Base-by-base conservation (phyloP, 1,140 invertebrate species). In the Araneus ventricosus region DNA sequence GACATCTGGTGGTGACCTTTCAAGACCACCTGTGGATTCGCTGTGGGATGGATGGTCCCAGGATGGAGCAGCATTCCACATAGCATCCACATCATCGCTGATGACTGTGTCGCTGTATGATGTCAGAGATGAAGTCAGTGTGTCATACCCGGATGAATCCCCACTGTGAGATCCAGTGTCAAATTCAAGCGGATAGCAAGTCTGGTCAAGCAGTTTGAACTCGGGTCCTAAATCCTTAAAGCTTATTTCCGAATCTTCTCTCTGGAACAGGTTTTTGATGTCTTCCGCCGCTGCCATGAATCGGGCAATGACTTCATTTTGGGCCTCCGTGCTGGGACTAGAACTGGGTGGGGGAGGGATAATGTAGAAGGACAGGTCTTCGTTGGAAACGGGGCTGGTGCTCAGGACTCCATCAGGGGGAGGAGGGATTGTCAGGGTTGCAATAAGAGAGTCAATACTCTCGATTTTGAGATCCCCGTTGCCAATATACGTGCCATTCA, bases 371-470 rank as follows among this genome's bases (percentile, higher is more conserved):
- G n/a, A 97, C 97, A 14, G 97, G 97, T 95, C 91, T 24, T 92
- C 88, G 7, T 45, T n/a, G 1, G 27, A 37, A 24, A 93, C 85
- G 7, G 70, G 80, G 45, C 41, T 52, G 24, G 30, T 89, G 17
- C 79, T 59, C 14, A 70, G 4, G 5, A 39, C 30, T 27, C 41
- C 41, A 7, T 86, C 57, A 59, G 96, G 96, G 45, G 96, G 96
- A 10, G 98, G 98, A 41, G 97, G 97, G 84, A 98, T 97, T 34
- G 97, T 97, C 45, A 98, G 97, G 94, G 97, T 97, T 24, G 97
- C 97, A 94, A 98, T 97, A 94, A 98, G 98, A 86, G 97, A 96
- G 95, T 98, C 98, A 93, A 98, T 95, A 94, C 97, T 96, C 88
- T 96, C 94, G 4, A 75, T 82, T 14, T 70, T 22, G 37, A 88